Evolutionary conservation across 1,140 invertebrate species (phyloP), one percentile per base, ranked within the genome.

Genomic region (Drosophila mojavensis): DNA sequence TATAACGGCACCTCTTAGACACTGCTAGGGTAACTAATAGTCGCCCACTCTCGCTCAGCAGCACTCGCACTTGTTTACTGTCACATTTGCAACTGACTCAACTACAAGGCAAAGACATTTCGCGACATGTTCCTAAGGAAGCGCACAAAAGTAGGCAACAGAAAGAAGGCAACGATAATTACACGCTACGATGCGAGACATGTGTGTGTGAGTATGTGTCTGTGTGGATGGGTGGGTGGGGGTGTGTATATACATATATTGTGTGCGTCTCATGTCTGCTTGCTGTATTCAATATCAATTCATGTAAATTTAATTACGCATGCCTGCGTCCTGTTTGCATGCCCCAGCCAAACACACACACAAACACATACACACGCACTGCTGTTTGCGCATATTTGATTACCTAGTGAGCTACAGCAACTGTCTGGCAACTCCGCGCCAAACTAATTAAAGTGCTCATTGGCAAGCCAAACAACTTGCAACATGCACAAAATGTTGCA

Each of bases 271-370:
- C 33, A 26, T 62, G 26, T 60, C n/a, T 67, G 43, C 33, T 69
- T 69, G 39, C 51, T 77, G 66, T 86, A 78, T 81, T 83, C 79
- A 88, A 86, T 86, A 86, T 86, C 83, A 86, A 86, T 86, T 86
- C 83, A 86, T 86, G 83, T 86, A 86, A 88, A 86, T 86, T 86
- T 86, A 86, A 86, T 86, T 88, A 86, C 83, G 83, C 83, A 83
- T 88, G 83, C 79, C 73, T 75, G 76, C 79, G 59, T 77, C 83
- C 60, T 88, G 83, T 83, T 79, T 79, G 75, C 71, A 75, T 67
- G 62, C 36, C 48, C 20, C 33, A 43, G 50, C 20, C 43, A 36
- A 36, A 36, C 41, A n/a, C n/a, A 15, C 43, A 45, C n/a, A 45
- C 15, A 17, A n/a, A 1, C 43, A 45, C 6, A 15, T 15, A 45